phyloP scores from a whole-genome alignment of 1,140 invertebrate species.

The Cecropterus lyciades region DNA sequence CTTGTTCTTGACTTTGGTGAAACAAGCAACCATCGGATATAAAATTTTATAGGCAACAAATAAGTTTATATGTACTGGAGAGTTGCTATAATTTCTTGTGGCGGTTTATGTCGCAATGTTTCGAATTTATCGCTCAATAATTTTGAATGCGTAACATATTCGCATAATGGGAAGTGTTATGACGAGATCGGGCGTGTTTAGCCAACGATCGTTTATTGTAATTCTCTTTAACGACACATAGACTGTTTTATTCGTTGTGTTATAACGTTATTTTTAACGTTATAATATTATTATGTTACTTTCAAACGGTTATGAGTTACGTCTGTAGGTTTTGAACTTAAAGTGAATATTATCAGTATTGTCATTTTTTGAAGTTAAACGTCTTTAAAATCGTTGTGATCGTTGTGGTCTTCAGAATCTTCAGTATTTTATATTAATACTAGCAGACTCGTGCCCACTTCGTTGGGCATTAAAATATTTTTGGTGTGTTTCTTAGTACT shows the following conservation, averaged over 20 bases:
- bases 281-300: not conserved
- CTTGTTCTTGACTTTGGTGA: conserved; percentile 1
- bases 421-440: too few species aligned
- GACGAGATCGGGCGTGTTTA: conserved; percentile 25
- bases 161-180: conserved; percentile 30
- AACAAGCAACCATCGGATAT: conserved; percentile 43
- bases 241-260: not conserved
- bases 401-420: too few species aligned
- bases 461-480: too few species aligned
- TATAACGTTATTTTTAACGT: not conserved
- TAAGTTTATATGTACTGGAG: conserved; percentile 40
- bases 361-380: too few species aligned
- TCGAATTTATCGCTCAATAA: conserved; percentile 50
- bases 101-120: conserved; percentile 43
- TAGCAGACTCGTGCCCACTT: too few species aligned
- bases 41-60: conserved; percentile 52
- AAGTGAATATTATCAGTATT: too few species aligned
- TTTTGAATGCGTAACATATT: conserved; percentile 39
- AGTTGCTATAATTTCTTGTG: conserved; percentile 41
- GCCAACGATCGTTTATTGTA: conserved; percentile 27
- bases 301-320: too few species aligned
- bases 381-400: too few species aligned
- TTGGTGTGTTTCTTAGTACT: too few species aligned
- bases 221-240: conserved; percentile 1
- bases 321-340: too few species aligned